Conservation (phyloP, 2,888 invertebrate genomes). For the Hydrotaea diabolus region DNA sequence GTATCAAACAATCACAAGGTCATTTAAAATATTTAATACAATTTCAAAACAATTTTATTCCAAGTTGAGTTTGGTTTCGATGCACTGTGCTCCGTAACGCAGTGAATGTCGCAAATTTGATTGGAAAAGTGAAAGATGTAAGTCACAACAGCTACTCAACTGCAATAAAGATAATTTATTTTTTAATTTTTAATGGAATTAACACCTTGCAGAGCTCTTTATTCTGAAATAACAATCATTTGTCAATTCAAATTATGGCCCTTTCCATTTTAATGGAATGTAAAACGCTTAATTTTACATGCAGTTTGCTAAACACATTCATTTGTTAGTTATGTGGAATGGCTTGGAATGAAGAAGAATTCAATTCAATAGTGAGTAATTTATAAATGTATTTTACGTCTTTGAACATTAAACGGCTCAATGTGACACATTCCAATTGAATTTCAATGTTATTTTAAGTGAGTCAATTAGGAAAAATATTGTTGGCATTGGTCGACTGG, state of each 20-base stretch:
- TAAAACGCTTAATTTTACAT: neutral
- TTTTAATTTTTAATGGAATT: conserved; percentile 10
- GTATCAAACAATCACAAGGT: too few species aligned
- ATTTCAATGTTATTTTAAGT: conserved; percentile 29
- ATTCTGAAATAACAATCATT: neutral
- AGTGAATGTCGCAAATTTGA: too few species aligned
- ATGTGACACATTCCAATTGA: conserved; percentile 28
- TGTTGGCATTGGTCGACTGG: neutral
- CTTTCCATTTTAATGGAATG: conserved; percentile 5
- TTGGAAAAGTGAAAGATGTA: too few species aligned
- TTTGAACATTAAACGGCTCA: neutral
- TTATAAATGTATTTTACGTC: conserved; percentile 14
- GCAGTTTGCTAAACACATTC: neutral
- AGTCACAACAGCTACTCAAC: neutral
- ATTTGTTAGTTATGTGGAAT: conserved; percentile 8
- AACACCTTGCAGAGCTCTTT: neutral
- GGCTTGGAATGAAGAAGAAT: conserved; percentile 22
- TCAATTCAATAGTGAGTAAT: conserved; percentile 6
- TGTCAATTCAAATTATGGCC: neutral
- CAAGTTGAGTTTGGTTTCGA: neutral
- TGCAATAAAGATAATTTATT: neutral
- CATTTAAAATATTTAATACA: too few species aligned
- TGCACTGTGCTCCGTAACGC: neutral
- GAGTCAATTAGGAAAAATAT: neutral
- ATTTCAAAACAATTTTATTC: too few species aligned